phyloP scores from a whole-genome alignment of 2,113 vertebrate genomes.

The Oceanodroma tethys region DNA sequence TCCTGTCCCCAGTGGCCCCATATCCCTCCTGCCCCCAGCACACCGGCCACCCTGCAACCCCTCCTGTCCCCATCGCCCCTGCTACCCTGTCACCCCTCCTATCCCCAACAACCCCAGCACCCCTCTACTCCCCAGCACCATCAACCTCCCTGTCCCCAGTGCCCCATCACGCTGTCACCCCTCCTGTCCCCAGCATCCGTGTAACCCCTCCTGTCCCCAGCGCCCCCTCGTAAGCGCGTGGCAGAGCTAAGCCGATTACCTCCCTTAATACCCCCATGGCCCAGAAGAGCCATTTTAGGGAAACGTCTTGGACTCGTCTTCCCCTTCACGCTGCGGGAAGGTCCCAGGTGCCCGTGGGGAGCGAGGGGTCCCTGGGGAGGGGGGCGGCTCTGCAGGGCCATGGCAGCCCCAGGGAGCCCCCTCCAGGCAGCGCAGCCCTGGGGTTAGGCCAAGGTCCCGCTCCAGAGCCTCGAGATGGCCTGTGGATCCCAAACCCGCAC shows the following conservation, averaged over 20 bases:
- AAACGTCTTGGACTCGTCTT: background rate
- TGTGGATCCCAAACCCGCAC: fast-evolving
- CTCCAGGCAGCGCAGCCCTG: fast-evolving
- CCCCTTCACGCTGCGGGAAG: fast-evolving
- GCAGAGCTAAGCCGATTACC: conserved; percentile 5
- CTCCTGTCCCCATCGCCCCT: background rate
- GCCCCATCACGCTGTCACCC: background rate
- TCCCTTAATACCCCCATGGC: conserved; percentile 32
- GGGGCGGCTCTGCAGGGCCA: background rate
- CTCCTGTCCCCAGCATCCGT: background rate
- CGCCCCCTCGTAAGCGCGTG: fast-evolving
- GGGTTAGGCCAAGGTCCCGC: background rate
- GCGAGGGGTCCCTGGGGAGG: background rate
- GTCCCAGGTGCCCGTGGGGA: fast-evolving
- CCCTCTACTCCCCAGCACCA: background rate
- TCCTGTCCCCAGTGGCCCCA: background rate
- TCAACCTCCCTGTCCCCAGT: background rate
- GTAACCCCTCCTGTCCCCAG: background rate
- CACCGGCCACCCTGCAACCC: background rate
- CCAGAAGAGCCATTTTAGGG: background rate
- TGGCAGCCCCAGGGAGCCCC: background rate
- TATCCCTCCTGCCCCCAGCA: background rate
- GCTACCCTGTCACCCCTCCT: background rate
- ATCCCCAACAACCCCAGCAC: too few relatives aligned
- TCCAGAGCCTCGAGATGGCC: fast-evolving